These are phyloP conservation scores for Diphyllodes magnificus DNA, from an alignment of 2,113 vertebrate species.

Conservation along the genomic window DNA sequence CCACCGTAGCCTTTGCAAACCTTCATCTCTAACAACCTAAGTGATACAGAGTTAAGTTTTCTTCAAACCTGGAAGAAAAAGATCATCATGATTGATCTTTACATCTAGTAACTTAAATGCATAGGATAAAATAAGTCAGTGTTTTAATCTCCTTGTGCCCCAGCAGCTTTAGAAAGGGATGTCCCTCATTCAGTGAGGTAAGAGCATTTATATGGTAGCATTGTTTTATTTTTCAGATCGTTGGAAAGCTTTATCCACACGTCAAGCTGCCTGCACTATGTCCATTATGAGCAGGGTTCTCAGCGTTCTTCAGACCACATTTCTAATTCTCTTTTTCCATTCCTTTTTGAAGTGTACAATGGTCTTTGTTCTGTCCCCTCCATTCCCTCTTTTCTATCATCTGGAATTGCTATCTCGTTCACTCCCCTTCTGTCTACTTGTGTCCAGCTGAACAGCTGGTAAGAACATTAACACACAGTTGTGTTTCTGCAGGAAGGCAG, in stretches of 20 bases:
- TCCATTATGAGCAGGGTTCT: background rate
- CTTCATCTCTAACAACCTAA: background rate
- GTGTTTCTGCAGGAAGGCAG: constrained; percentile 27
- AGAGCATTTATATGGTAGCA: background rate
- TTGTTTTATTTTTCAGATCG: constrained; percentile 20
- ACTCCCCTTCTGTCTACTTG: background rate
- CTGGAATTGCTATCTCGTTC: constrained; percentile 54
- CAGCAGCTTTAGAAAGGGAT: background rate
- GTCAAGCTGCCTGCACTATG: background rate
- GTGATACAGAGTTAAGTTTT: background rate
- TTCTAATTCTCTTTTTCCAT: constrained; percentile 11
- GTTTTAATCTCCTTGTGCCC: background rate
- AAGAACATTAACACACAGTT: constrained; percentile 52
- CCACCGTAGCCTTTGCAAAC: background rate
- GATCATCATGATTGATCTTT: background rate
- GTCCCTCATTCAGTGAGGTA: background rate
- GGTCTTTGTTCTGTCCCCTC: constrained; percentile 15
- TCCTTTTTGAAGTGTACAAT: background rate
- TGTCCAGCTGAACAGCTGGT: constrained; percentile 60
- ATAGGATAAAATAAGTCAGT: background rate
- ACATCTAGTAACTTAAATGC: background rate
- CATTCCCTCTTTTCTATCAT: constrained; percentile 32
- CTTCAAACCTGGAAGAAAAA: background rate
- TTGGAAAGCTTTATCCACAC: background rate
- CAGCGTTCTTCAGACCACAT: background rate